Evolutionary conservation across 2,797 vertebrate species (phyloP).

Genomic region (Galagoides demidoff): DNA sequence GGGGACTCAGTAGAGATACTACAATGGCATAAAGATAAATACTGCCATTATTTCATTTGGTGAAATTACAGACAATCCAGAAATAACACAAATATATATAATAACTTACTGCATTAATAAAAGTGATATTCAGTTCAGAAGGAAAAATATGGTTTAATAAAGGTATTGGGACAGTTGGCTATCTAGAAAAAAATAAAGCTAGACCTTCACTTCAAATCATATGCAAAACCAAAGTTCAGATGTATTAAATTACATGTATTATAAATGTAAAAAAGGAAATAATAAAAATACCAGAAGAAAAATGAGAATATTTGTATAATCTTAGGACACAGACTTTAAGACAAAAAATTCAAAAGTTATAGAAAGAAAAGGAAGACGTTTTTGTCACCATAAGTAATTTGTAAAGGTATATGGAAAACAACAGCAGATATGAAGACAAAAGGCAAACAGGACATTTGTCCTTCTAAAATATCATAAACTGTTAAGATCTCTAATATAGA

Average conservation of each 20-base stretch:
- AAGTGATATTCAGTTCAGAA: slow-evolving; percentile 26
- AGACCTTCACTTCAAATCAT: background rate
- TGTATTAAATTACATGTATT: background rate
- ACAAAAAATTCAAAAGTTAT: background rate
- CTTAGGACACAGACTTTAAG: background rate
- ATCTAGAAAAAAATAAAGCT: slow-evolving; percentile 15
- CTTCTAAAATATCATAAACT: background rate
- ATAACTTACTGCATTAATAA: background rate
- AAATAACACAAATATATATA: slow-evolving; percentile 23
- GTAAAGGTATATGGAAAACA: slow-evolving; percentile 17
- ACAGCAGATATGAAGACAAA: background rate
- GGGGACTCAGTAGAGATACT: background rate
- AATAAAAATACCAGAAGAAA: slow-evolving; percentile 4
- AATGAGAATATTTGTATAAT: background rate
- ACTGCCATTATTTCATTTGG: background rate
- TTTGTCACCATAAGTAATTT: background rate
- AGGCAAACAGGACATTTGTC: background rate
- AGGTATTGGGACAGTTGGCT: background rate
- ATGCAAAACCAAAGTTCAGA: background rate
- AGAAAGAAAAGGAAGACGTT: background rate
- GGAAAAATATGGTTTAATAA: slow-evolving; percentile 15
- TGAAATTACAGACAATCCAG: background rate
- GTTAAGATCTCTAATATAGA: background rate
- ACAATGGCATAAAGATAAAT: background rate
- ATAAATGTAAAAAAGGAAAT: background rate